Evolutionary conservation across 2,888 invertebrate genomes (phyloP), one percentile per base, ranked within the genome.

Genomic region (Drosophila setosimentum): DNA sequence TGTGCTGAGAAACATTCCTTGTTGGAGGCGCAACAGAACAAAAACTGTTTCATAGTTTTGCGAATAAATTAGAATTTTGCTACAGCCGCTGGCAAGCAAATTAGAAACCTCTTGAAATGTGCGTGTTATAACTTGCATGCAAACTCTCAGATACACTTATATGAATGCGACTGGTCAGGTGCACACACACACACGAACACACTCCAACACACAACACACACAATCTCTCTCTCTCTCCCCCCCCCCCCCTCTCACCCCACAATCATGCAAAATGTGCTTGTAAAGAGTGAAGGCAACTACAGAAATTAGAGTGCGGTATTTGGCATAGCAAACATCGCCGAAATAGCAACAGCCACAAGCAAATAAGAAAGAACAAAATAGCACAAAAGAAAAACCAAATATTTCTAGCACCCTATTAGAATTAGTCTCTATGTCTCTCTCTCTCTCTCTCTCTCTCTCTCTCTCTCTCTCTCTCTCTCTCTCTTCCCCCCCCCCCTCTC

Each of bases 41-140:
- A 68, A 73, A 78, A 68, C 33, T 51, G 48, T 88, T 80, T 63
- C 83, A 74, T 71, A 86, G 87, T 76, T 82, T 86, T 76, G 83
- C 87, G 76, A 78, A 84, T 84, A 84, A 84, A 84, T 84, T 84
- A 84, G 87, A 89, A 89, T 89, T 89, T 84, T 82, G 87, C 82
- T 59, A 74, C 73, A 74, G 81, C 83, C 76, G 73, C 70, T 70
- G 82, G 82, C 79, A 76, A 73, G 68, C 74, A 89, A 87, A 83
- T 83, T 84, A 85, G 85, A 83, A 85, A 82, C 82, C 79, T 82
- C 80, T 84, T 84, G 72, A 87, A 80, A 80, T 83, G 83, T 84
- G 87, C 83, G 84, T 84, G 87, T 65, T 76, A 68, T 68, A 78
- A 83, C 88, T 82, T 70, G 54, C 55, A 57, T 40, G 29, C 40